Conservation (phyloP, 1,140 invertebrate species). For the Patella vulgata region DNA sequence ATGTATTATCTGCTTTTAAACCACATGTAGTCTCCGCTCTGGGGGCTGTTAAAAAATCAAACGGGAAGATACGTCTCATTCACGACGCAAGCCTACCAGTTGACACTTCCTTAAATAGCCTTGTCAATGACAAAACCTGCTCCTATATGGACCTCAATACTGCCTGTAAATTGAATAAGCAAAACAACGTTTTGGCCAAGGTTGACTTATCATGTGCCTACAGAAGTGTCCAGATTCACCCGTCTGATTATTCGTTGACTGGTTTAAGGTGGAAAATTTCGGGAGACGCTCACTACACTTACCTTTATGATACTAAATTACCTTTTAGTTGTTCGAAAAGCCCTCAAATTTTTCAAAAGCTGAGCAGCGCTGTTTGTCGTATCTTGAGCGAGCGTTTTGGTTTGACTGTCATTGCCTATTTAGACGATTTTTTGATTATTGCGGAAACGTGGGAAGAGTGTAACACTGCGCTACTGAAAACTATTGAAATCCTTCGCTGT, state of each 20-base stretch:
- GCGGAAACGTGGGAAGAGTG: slow-evolving; percentile 10
- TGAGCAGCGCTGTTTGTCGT: too few relatives aligned
- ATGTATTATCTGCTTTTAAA: background rate
- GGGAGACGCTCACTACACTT: slow-evolving; percentile 1
- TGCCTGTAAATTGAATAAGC: slow-evolving; percentile 4
- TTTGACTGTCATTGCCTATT: slow-evolving; percentile 2
- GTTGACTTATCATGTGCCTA: slow-evolving; percentile 13
- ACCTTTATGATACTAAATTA: slow-evolving; percentile 9
- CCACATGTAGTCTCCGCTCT: slow-evolving; percentile 2
- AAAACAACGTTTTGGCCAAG: slow-evolving; percentile 10
- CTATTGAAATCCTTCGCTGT: slow-evolving; percentile 4
- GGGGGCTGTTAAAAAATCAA: slow-evolving; percentile 4
- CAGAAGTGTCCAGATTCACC: slow-evolving; percentile 11
- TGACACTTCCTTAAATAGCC: background rate
- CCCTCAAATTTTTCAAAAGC: slow-evolving; percentile 15
- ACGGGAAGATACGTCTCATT: slow-evolving; percentile 1
- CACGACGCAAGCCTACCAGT: slow-evolving; percentile 5
- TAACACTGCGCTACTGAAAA: background rate
- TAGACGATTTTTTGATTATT: slow-evolving; percentile 19
- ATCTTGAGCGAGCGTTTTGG: slow-evolving; percentile 2
- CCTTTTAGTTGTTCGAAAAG: slow-evolving; percentile 12
- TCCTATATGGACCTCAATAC: slow-evolving; percentile 6
- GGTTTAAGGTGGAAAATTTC: slow-evolving; percentile 12
- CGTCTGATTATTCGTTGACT: slow-evolving; percentile 9
- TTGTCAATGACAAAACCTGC: slow-evolving; percentile 2